phyloP scores from a whole-genome alignment of 2,113 vertebrate genomes.

The Esox niger region DNA sequence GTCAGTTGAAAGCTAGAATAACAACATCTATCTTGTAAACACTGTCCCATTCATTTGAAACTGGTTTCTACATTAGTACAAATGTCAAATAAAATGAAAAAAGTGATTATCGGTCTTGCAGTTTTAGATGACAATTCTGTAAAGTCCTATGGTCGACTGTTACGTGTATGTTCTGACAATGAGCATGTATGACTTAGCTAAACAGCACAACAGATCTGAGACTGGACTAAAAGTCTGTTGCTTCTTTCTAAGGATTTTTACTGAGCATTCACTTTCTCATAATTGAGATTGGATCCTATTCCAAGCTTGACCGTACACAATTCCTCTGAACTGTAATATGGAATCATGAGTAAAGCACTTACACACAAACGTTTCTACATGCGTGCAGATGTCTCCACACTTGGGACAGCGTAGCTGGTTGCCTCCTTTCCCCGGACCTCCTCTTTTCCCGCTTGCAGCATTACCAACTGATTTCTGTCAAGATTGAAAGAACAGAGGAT shows the following conservation, averaged over 20 bases:
- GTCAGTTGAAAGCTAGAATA: not conserved
- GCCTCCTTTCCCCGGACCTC: conserved; percentile 83
- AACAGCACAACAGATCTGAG: too few species aligned
- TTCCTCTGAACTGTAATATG: not conserved
- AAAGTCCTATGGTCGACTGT: too few species aligned
- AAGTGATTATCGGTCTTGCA: not conserved
- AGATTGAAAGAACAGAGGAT: not conserved
- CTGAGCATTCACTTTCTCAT: not conserved
- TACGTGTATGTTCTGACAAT: too few species aligned
- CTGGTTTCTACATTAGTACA: not conserved
- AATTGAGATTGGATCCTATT: not conserved
- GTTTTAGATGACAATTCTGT: too few species aligned
- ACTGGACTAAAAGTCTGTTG: not conserved
- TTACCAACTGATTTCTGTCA: conserved; percentile 80
- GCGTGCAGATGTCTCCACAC: conserved; percentile 86
- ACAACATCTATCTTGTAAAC: not conserved
- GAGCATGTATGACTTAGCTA: too few species aligned
- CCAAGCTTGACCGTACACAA: too few species aligned
- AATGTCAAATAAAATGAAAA: not conserved
- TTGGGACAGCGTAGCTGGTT: conserved; percentile 86
- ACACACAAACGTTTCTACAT: conserved; percentile 90
- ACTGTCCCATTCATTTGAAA: not conserved
- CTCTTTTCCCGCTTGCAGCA: conserved; percentile 67
- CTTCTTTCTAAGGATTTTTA: not conserved
- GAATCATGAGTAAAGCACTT: conserved; percentile 55